These are phyloP conservation scores for Clinocottus analis DNA, from an alignment of 2,113 vertebrate genomes.

Conservation along the genomic window DNA sequence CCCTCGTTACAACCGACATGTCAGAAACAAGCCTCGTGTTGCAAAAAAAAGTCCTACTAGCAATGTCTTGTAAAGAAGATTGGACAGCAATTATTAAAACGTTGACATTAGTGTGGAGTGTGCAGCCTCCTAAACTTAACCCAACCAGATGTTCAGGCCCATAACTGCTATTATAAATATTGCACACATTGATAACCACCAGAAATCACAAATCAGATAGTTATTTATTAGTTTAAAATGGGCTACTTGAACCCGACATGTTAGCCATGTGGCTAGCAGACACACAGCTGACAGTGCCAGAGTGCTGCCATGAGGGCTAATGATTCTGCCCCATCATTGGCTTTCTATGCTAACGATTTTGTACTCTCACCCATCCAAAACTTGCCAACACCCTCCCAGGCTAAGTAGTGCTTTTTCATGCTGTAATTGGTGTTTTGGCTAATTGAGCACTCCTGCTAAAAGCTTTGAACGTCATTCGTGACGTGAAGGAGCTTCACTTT, in stretches of 20 bases:
- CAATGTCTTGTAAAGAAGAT: background rate
- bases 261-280: slow-evolving; percentile 11
- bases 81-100: background rate
- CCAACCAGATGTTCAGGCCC: background rate
- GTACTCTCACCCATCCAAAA: slow-evolving; percentile 52
- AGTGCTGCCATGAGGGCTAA: slow-evolving; percentile 53
- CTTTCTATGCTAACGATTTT: slow-evolving; percentile 64
- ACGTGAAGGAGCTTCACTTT: slow-evolving; percentile 19
- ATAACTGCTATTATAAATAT: background rate
- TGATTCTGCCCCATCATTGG: slow-evolving; percentile 65
- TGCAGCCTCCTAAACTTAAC: background rate
- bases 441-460: slow-evolving; percentile 69
- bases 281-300: slow-evolving; percentile 23
- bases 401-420: slow-evolving; percentile 54
- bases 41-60: background rate
- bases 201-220: background rate
- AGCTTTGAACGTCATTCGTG: slow-evolving; percentile 63
- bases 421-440: slow-evolving; percentile 66
- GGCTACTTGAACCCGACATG: slow-evolving; percentile 1
- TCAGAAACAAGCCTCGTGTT: background rate
- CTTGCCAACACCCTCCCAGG: slow-evolving; percentile 52
- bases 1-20: too few relatives aligned
- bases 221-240: background rate
- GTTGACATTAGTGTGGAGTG: background rate
- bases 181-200: background rate